Base-by-base conservation (phyloP, 2,113 vertebrate species). In the Nerophis ophidion region DNA sequence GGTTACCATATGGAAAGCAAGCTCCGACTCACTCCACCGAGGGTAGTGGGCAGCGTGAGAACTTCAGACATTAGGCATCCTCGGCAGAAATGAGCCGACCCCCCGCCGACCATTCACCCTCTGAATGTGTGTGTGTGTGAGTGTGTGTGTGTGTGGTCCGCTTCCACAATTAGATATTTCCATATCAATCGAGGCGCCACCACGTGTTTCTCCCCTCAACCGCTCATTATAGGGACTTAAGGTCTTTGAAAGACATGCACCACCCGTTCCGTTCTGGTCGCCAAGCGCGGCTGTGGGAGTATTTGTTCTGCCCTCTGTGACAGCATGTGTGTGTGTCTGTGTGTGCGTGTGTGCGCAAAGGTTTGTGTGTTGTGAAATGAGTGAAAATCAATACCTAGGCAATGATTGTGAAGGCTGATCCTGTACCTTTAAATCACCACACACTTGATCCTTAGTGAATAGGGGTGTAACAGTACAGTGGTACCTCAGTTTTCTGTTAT, bases 81-180 rank as follows among this genome's bases (percentile, higher is more conserved):
- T 70, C 59, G 65, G 82, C 73, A 79, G 71, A 80, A 81, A 87
- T 11, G 61, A 84, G 72, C 73, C 65, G 81, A 84, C 83, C 80
- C 51, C 80, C 83, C 65, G 65, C 65, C 9, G 0, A 38, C 69
- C 49, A 76, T 86, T 87, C 77, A 82, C 44, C 57, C 65, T 4
- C 64, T 80, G 77, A 87, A 84, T 71, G 71, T 61, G 65, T 72
- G 76, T 70, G 40, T 79, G 81, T 71, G 71, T 61, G 65, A 71
- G 76, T 70, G 40, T 79, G 81, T 80, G 85, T 88, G 81, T 80
- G 85, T 88, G 84, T 86, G 86, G 86, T 88, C 84, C 61, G 68
- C 55, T 48, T 75, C 66, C 69, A 79, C 76, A 74, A 81, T 75
- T 68, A 63, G 12, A 51, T 2, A 88, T 88, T 84, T 86, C 81